These are phyloP conservation scores for Lophura nycthemera DNA, from an alignment of 2,113 vertebrate species.

Conservation along the genomic window DNA sequence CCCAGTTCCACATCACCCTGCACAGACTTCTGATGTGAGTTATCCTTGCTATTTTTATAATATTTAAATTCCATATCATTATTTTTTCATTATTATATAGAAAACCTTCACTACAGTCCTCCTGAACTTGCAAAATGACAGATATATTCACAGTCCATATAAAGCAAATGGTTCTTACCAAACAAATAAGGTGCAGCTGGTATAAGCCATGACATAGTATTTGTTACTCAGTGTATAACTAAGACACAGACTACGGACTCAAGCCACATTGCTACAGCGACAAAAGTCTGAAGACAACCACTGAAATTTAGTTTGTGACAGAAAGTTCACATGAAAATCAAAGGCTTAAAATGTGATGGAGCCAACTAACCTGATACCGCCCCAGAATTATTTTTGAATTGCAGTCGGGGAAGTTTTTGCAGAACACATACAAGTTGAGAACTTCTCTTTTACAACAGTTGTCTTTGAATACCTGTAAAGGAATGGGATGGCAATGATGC, in stretches of 20 bases:
- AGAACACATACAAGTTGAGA: constrained; percentile 86
- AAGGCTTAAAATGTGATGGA: not conserved
- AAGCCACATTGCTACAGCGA: not conserved
- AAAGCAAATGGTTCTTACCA: not conserved
- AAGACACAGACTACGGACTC: not conserved
- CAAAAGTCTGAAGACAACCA: not conserved
- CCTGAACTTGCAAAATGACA: not conserved
- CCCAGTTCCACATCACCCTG: not conserved
- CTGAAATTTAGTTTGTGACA: not conserved
- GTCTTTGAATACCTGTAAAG: constrained; percentile 87
- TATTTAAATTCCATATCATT: not conserved
- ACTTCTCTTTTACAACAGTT: constrained; percentile 91
- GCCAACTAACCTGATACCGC: constrained; percentile 82
- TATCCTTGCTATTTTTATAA: not conserved
- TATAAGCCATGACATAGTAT: not conserved
- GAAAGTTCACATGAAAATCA: not conserved
- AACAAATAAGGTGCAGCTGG: not conserved
- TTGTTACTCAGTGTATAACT: not conserved
- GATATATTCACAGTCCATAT: not conserved
- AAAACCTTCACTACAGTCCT: not conserved
- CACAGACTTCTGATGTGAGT: not conserved
- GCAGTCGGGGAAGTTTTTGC: constrained; percentile 85
- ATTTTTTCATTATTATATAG: not conserved
- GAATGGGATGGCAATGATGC: not conserved
- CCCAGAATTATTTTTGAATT: constrained; percentile 80